Conservation (phyloP, 1,140 invertebrate species). For the Aphelenchoides besseyi region DNA sequence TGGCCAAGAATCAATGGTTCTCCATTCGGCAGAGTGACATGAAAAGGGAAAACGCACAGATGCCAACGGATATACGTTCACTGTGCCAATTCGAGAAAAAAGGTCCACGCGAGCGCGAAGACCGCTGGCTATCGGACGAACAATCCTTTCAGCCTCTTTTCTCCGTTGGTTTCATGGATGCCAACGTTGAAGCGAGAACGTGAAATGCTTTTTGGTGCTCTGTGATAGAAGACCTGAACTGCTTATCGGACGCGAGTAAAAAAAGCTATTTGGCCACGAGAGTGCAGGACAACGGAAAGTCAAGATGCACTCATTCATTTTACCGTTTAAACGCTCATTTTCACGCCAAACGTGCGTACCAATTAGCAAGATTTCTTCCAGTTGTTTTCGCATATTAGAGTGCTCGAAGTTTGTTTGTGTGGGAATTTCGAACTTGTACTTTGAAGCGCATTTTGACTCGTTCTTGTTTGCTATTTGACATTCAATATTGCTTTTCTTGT, state of each 20-base stretch:
- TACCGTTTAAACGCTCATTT: no score
- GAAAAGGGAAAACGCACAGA: neutral
- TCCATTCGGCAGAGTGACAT: neutral
- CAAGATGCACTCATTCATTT: no score
- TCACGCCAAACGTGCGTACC: no score
- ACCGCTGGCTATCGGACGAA: neutral
- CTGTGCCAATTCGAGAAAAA: neutral
- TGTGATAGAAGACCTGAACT: neutral
- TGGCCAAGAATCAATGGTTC: neutral
- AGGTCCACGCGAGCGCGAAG: neutral
- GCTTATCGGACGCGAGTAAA: neutral
- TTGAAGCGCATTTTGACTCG: no score
- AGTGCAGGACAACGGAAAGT: neutral
- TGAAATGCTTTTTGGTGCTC: conserved; percentile 1
- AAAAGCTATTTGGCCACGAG: neutral
- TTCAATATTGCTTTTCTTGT: no score
- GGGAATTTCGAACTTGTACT: no score
- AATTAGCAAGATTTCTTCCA: no score
- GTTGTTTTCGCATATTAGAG: no score
- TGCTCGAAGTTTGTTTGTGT: no score
- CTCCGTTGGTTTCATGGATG: neutral
- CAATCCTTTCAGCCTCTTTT: neutral
- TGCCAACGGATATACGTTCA: conserved; percentile 3
- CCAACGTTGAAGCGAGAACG: neutral
- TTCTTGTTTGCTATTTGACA: no score